phyloP scores from a whole-genome alignment of 2,113 vertebrate genomes.

The Lagopus leucura region DNA sequence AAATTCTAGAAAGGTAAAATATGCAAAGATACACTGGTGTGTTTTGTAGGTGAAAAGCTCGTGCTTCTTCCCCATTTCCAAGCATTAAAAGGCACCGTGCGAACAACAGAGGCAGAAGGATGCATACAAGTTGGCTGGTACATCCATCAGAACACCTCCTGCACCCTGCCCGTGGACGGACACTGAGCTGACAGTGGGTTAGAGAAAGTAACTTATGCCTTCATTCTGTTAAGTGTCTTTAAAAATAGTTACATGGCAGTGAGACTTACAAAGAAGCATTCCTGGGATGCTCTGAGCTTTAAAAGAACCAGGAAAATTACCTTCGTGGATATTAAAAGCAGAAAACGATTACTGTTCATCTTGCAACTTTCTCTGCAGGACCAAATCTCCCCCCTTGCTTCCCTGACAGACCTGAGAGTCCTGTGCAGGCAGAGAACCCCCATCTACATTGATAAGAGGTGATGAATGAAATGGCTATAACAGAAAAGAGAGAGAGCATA shows the following conservation, averaged over 20 bases:
- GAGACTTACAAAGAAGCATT: background rate
- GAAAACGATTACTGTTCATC: background rate
- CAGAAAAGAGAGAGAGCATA: background rate
- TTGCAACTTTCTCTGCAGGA: background rate
- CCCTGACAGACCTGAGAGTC: background rate
- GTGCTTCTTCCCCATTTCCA: background rate
- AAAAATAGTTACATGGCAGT: background rate
- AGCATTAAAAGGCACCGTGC: background rate
- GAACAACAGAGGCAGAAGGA: background rate
- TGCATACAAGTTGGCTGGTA: background rate
- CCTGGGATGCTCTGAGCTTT: background rate
- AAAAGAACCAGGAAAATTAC: background rate
- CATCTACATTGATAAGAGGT: background rate
- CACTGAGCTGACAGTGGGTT: accelerated
- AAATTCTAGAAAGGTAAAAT: background rate
- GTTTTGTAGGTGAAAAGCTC: background rate
- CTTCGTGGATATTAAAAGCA: background rate
- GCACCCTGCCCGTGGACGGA: background rate
- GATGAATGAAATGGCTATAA: background rate
- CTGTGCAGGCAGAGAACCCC: background rate
- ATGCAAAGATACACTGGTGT: background rate
- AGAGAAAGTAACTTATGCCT: background rate
- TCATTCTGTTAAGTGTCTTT: background rate
- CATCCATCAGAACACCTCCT: background rate
- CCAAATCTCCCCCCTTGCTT: background rate